phyloP scores from a whole-genome alignment of 2,888 invertebrate species.

The Dermolepida albohirtum region DNA sequence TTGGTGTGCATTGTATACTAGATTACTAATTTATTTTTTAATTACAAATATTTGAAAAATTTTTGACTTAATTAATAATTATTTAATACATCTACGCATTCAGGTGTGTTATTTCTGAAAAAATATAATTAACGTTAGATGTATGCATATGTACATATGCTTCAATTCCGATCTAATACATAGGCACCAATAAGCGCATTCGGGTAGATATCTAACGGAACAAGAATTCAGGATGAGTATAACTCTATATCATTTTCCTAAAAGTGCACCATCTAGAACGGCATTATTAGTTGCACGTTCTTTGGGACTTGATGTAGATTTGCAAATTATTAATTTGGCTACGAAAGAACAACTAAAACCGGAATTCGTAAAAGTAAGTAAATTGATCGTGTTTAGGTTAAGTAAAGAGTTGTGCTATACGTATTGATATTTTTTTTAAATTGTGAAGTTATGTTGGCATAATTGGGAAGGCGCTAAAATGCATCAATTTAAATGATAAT shows the following conservation, averaged over 20 bases:
- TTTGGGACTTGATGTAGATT: conserved; percentile 69
- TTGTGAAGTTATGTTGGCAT: neutral
- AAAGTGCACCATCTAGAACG: conserved; percentile 73
- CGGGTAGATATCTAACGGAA: neutral
- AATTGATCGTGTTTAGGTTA: conserved; percentile 1
- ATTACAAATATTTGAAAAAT: no score
- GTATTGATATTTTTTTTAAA: neutral
- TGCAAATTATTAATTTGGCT: conserved; percentile 69
- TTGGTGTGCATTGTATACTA: no score
- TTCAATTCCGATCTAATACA: no score
- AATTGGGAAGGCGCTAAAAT: neutral
- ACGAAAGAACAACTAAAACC: conserved; percentile 71
- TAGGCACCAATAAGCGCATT: no score
- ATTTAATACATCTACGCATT: no score
- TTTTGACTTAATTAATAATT: no score
- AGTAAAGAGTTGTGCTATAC: conserved; percentile 18
- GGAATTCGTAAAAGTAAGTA: conserved; percentile 65
- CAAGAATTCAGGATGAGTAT: conserved; percentile 60
- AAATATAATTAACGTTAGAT: no score
- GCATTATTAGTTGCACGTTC: conserved; percentile 72
- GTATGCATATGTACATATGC: no score
- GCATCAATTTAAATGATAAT: no score
- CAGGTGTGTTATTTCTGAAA: no score
- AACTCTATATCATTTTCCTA: conserved; percentile 72
- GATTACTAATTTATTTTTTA: no score